Conservation (phyloP, 1,140 invertebrate genomes). For the Aplysia californica region DNA sequence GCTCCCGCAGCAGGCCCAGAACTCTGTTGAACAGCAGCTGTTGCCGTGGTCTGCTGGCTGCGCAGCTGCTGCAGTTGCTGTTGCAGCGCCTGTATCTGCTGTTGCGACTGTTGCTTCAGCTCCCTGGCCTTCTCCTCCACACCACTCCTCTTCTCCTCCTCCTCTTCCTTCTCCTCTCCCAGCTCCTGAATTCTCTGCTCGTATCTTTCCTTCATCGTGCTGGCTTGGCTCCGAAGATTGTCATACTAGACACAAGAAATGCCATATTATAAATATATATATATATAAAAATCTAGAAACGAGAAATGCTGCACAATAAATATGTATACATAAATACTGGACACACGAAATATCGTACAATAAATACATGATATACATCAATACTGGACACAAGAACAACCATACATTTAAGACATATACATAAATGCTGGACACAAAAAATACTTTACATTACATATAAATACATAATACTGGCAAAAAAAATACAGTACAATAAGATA, state of each 20-base stretch:
- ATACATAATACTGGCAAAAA: no score
- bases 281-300: not conserved
- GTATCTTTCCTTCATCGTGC: constrained; percentile 61
- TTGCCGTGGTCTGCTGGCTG: constrained; percentile 23
- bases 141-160: constrained; percentile 31
- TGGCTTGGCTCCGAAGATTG: constrained; percentile 52
- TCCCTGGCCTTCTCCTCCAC: constrained; percentile 30
- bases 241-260: constrained; percentile 59
- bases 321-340: not conserved
- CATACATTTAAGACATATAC: no score
- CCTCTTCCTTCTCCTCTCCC: constrained; percentile 48
- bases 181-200: constrained; percentile 60
- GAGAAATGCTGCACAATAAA: not conserved
- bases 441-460: no score
- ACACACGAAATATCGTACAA: no score
- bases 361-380: no score
- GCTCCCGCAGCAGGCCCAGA: constrained; percentile 1
- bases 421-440: no score
- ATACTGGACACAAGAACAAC: no score
- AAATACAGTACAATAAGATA: no score
- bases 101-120: constrained; percentile 25
- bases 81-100: constrained; percentile 24
- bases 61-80: constrained; percentile 29
- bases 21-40: constrained; percentile 7
- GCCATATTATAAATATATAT: no score